Percentiles rank a stretch among this genome's conserved stretches.
Conservation (phyloP, 1,140 invertebrate species). For the Himalopsyche phryganea region DNA sequence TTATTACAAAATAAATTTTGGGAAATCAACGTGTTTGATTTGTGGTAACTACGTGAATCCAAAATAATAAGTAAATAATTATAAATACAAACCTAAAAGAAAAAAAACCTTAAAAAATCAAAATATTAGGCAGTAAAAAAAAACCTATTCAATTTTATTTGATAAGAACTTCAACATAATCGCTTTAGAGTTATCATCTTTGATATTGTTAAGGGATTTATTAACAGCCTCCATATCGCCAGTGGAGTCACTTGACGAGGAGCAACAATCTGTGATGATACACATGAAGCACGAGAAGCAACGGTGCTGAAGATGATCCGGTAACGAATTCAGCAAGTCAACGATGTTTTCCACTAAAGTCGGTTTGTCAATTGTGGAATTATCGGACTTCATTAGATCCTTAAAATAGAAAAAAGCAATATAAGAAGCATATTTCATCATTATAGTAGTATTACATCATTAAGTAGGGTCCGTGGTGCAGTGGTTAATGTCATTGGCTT, state of each 20-base stretch:
- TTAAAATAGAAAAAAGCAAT: constrained; percentile 5
- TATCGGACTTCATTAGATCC: constrained; percentile 2
- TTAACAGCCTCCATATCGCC: neutral
- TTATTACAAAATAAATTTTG: no score
- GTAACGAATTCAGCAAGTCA: constrained; percentile 8
- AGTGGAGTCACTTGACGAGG: neutral
- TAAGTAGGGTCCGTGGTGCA: no score
- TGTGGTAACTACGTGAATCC: no score
- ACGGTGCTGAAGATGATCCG: neutral
- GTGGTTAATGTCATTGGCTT: no score
- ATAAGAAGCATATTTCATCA: no score
- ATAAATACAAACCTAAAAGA: no score
- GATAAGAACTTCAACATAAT: neutral
- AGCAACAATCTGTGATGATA: neutral
- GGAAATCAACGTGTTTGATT: no score
- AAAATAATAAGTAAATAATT: no score
- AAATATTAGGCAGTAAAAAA: no score
- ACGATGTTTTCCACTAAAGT: neutral
- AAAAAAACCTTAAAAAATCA: no score
- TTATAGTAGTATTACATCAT: no score
- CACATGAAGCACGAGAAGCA: constrained; percentile 14
- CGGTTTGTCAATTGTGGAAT: neutral
- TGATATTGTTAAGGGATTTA: constrained; percentile 1
- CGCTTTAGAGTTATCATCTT: neutral
- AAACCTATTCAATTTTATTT: no score